Conservation (phyloP, 2,797 vertebrate species). For the Lacerta agilis region DNA sequence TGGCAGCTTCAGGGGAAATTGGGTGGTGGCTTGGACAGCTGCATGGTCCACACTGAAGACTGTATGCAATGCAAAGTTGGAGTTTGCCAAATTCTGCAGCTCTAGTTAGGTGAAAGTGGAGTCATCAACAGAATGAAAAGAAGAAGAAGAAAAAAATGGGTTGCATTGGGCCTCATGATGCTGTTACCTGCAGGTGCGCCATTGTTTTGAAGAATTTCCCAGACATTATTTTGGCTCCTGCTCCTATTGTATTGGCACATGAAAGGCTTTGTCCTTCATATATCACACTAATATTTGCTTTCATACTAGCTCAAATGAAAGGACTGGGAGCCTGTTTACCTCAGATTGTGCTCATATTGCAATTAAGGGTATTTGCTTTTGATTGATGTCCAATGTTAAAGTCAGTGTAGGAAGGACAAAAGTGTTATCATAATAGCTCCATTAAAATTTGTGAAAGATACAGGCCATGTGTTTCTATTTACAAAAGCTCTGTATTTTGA, state of each 20-base stretch:
- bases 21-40: too few relatives aligned
- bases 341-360: neutral
- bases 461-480: slow-evolving; percentile 6
- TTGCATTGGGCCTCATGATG: neutral
- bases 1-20: too few relatives aligned
- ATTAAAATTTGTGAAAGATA: neutral
- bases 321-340: slow-evolving; percentile 3
- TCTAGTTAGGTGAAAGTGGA: too few relatives aligned
- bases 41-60: too few relatives aligned
- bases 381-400: slow-evolving; percentile 16
- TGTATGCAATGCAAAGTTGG: too few relatives aligned
- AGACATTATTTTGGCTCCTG: slow-evolving; percentile 12
- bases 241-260: slow-evolving; percentile 12
- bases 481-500: slow-evolving; percentile 18
- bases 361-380: slow-evolving; percentile 27
- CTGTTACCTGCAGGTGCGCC: neutral
- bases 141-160: neutral
- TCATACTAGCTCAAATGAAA: neutral
- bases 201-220: neutral
- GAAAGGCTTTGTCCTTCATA: slow-evolving; percentile 17
- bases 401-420: slow-evolving; percentile 1
- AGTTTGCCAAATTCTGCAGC: too few relatives aligned
- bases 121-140: too few relatives aligned
- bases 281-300: slow-evolving; percentile 32
- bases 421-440: neutral